These are phyloP conservation scores for Mormoops blainvillei DNA, from an alignment of 2,113 vertebrate species.

Conservation along the genomic window DNA sequence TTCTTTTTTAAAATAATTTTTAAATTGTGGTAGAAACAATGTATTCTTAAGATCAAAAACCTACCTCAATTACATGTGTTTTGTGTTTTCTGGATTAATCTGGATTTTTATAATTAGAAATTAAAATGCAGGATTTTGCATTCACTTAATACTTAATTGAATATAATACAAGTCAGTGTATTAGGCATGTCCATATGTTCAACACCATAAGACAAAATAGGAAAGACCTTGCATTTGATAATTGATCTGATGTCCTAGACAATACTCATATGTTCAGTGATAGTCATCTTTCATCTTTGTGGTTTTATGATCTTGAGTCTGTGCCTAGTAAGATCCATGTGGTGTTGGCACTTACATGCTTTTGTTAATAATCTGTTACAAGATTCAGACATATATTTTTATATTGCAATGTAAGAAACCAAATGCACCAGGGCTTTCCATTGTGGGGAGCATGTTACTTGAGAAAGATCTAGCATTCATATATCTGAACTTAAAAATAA, in stretches of 20 bases:
- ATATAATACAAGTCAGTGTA: background rate
- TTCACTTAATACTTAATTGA: background rate
- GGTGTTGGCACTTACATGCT: background rate
- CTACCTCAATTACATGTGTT: slow-evolving; percentile 24
- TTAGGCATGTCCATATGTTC: background rate
- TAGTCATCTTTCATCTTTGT: background rate
- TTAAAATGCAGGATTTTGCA: slow-evolving; percentile 15
- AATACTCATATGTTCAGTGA: background rate
- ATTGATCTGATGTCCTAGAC: slow-evolving; percentile 4
- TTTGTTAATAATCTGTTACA: background rate
- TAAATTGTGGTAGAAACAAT: slow-evolving; percentile 26
- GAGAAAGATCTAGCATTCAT: slow-evolving; percentile 3
- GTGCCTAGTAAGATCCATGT: background rate
- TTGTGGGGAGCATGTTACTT: background rate
- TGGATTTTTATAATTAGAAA: slow-evolving; percentile 45
- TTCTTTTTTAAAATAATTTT: background rate
- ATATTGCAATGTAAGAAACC: background rate
- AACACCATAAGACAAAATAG: background rate
- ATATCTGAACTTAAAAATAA: slow-evolving; percentile 5
- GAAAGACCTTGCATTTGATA: background rate
- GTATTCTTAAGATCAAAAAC: slow-evolving; percentile 16
- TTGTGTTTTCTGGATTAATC: slow-evolving; percentile 37
- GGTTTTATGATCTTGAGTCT: background rate
- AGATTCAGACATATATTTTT: slow-evolving; percentile 1
- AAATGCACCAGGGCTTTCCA: background rate